Base-by-base conservation (phyloP, 2,113 vertebrate species). In the Aptenodytes forsteri region DNA sequence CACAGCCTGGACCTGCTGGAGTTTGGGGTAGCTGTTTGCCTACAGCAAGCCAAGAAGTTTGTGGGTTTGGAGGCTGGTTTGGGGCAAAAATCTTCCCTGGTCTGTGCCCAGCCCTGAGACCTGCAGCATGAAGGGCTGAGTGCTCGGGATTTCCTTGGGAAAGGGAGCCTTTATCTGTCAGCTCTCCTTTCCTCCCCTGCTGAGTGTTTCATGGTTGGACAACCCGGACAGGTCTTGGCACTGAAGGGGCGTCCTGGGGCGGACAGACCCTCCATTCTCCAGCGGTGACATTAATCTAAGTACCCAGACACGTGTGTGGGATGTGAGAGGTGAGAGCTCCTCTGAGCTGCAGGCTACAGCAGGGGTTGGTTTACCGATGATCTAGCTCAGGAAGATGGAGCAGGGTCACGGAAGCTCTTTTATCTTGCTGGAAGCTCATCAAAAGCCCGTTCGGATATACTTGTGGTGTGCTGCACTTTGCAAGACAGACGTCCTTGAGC, bases 111-210 rank as follows among this genome's bases (percentile, higher is more conserved):
- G 19, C 38, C 21, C 25, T 5, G 3, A 13, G 7, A 4, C 13
- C 30, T 44, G 83, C n/a, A 10, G 1, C 1, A 4, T 0, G 21
- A 12, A 18, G 76, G 52, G 87, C 56, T 54, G 62, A 67, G 27
- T 0, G 16, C 69, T 22, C 3, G 0, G 7, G 21, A 6, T 46
- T 64, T 56, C 34, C 70, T 75, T 1, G 1, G 59, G 34, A n/a
- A 22, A 18, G 15, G 65, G 13, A 87, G 52, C 19, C 32, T 13
- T 16, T 7, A 1, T 3, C 30, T 38, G 3, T 4, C 4, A 7
- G 50, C 29, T 61, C 36, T 40, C 22, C 34, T 44, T 66, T 36
- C 32, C 44, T 55, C 32, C 25, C 2, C 34, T 49, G n/a, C 13
- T 46, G 29, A 8, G 58, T 3, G 20, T 11, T 7, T 26, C 79